These are phyloP conservation scores for Acestrorhynchus altus DNA, from an alignment of 2,797 vertebrate species.

Conservation along the genomic window DNA sequence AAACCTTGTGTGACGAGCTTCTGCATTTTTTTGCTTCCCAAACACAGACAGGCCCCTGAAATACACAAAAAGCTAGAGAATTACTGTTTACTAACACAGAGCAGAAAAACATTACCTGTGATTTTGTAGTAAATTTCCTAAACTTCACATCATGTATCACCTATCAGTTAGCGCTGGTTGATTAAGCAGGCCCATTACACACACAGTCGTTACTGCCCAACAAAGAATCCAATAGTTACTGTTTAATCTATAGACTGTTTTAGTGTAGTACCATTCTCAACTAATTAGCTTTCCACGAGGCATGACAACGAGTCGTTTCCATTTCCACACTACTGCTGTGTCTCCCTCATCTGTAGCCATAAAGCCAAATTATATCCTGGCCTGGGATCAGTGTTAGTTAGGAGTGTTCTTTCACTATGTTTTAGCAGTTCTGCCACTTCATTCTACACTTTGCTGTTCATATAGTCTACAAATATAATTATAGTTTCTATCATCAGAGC, in stretches of 20 bases:
- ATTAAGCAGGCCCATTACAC: slow-evolving; percentile 57
- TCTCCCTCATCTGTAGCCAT: slow-evolving; percentile 17
- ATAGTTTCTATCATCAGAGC: background rate
- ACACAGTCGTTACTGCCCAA: slow-evolving; percentile 51
- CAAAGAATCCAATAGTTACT: slow-evolving; percentile 58
- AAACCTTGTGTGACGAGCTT: slow-evolving; percentile 7
- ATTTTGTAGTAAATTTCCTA: slow-evolving; percentile 31
- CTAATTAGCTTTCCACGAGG: slow-evolving; percentile 54
- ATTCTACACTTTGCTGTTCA: too few species aligned
- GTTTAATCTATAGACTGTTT: slow-evolving; percentile 60
- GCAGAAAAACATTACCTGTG: background rate
- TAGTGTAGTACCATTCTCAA: slow-evolving; percentile 48
- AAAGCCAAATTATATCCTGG: slow-evolving; percentile 29
- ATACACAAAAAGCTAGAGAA: slow-evolving; percentile 18
- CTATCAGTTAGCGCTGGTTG: slow-evolving; percentile 56
- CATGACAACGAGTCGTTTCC: slow-evolving; percentile 43
- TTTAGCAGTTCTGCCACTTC: background rate
- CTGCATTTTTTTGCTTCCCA: slow-evolving; percentile 6
- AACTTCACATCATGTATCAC: slow-evolving; percentile 44
- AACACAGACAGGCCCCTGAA: background rate
- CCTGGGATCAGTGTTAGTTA: background rate
- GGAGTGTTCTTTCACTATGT: background rate
- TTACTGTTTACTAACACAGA: background rate
- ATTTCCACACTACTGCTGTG: slow-evolving; percentile 34
- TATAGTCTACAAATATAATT: too few species aligned